Conservation (phyloP, 2,113 vertebrate genomes). For the Lophochroa leadbeateri region DNA sequence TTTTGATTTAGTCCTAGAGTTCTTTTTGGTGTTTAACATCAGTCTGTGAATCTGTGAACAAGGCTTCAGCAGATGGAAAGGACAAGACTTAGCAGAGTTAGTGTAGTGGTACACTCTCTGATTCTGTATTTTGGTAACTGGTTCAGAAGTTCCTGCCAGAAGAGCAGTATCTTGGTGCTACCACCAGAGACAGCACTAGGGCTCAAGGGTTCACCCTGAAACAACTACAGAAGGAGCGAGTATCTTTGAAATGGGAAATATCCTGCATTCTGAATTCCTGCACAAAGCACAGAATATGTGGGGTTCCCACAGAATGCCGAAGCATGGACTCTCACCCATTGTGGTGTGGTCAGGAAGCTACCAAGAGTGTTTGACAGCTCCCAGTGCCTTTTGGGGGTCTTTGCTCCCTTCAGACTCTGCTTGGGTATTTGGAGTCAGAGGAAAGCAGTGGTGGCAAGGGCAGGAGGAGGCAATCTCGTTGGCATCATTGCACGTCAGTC, state of each 20-base stretch:
- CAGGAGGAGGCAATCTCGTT: not conserved
- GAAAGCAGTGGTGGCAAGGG: not conserved
- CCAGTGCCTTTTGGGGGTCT: not conserved
- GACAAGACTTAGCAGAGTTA: not conserved
- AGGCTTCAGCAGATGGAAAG: not conserved
- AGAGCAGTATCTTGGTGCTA: not conserved
- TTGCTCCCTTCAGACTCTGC: not conserved
- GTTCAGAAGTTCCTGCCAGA: not conserved
- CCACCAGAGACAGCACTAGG: not conserved
- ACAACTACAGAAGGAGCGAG: not conserved
- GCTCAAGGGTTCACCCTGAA: not conserved
- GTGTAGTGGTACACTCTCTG: not conserved
- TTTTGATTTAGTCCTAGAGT: not conserved
- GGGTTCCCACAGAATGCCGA: not conserved
- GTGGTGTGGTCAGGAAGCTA: not conserved
- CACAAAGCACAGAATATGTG: not conserved
- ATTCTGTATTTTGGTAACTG: not conserved
- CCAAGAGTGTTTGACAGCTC: not conserved
- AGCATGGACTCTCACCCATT: not conserved
- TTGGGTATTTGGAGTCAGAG: not conserved
- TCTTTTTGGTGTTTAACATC: not conserved
- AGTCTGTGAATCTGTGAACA: not conserved
- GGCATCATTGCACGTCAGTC: accelerated
- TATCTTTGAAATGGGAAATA: not conserved
- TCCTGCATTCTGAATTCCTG: not conserved